Base-by-base conservation (phyloP, 1,140 invertebrate species). In the Drosophila murphyi region DNA sequence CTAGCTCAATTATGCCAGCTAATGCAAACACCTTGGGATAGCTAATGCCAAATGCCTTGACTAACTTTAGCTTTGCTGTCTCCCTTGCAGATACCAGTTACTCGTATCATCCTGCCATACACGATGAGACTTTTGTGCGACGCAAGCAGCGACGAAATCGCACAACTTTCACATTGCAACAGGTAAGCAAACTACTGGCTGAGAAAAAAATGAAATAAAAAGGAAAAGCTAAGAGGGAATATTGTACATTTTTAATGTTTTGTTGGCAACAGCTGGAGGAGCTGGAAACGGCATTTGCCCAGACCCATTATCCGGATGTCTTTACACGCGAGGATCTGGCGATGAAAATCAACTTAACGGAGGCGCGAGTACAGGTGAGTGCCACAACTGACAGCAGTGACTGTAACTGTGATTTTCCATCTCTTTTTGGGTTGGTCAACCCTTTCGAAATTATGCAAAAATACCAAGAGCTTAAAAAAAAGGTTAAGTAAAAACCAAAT, bases 221-320 rank as follows among this genome's bases (percentile, higher is more conserved):
- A 54, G 80, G 5, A 29, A 43, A 55, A 54, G 31, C 34, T 37
- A 43, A 12, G 10, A 31, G 20, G 20, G 35, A 62, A 61, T 29
- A 35, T 37, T 32, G 50, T 89, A 50, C 78, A 89, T 86, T 78
- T 74, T 85, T 86, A 72, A 88, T 88, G 52, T 10, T 41, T 45
- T 4, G 3, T 10, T 32, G 28, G 32, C 56, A 65, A 57, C 59
- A 92, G 96, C 93, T 99, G 89, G 98, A 99, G 93, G 98, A 99
- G 93, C 93, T 99, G 87, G 98, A 99, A 93, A 98, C 97, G 80
- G 98, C 98, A 52, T 99, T 99, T 93, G 96, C 97, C 61, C 97
- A 98, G 93, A 99, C 98, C 29, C 98, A 99, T 93, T 99, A 99
- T 92, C 98, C 98, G 5, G 98, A 99, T 93, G 98, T 99, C 57